A percentile compares a stretch with the other conserved stretches of the same genome.
Evolutionary conservation across 2,797 vertebrate genomes (phyloP).

Genomic region (Myripristis jacobus): DNA sequence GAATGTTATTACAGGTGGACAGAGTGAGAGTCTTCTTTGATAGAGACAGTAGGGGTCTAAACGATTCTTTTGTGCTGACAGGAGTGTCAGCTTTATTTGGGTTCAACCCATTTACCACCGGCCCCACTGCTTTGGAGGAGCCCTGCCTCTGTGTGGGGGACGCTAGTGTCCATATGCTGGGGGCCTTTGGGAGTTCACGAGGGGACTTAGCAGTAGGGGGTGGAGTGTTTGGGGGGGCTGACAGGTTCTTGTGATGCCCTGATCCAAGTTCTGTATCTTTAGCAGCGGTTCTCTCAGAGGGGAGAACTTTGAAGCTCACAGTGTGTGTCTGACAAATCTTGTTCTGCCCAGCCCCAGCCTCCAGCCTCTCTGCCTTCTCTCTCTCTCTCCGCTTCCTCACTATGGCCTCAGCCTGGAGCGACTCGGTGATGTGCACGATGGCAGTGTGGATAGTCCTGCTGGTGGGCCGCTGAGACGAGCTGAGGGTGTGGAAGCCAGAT

Average conservation of each 20-base stretch:
- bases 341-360: conserved; percentile 1
- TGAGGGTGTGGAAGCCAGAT: conserved; percentile 42
- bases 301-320: conserved; percentile 21
- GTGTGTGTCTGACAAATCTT: neutral
- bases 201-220: conserved; percentile 4
- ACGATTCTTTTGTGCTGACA: neutral
- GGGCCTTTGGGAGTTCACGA: neutral
- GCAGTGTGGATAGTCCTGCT: conserved; percentile 32
- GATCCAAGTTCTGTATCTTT: conserved; percentile 10
- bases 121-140: conserved; percentile 14
- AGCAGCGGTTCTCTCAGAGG: conserved; percentile 26
- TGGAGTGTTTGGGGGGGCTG: neutral
- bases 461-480: neutral
- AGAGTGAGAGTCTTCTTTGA: conserved; percentile 4
- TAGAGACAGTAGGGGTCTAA: conserved; percentile 1
- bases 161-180: neutral
- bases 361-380: conserved; percentile 11
- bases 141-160: conserved; percentile 7
- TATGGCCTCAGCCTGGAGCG: conserved; percentile 29
- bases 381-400: conserved; percentile 12
- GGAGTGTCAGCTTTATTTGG: conserved; percentile 12
- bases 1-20: neutral
- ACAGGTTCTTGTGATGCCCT: neutral
- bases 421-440: conserved; percentile 41
- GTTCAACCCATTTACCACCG: conserved; percentile 50